These are phyloP conservation scores for Heliocidaris erythrogramma DNA, from an alignment of 35 echinoderm and acorn worm species.

Conservation along the genomic window DNA sequence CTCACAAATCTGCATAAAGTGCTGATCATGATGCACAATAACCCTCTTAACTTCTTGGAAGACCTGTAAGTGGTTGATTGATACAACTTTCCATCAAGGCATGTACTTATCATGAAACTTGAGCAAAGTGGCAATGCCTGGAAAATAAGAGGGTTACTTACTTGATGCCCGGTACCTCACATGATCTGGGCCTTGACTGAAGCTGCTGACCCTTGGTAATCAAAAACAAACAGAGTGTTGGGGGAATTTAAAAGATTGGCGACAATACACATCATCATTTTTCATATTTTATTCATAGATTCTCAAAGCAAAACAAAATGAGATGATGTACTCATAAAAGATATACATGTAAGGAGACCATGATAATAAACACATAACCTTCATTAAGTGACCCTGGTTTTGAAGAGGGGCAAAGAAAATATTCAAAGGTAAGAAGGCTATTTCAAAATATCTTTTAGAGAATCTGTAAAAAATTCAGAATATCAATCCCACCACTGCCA, in stretches of 20 bases:
- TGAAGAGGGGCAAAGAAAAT: too few species aligned
- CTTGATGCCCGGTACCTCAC: slow-evolving; percentile 99
- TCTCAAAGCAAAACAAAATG: neutral
- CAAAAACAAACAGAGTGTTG: slow-evolving; percentile 23
- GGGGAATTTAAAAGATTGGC: neutral
- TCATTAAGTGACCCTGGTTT: too few species aligned
- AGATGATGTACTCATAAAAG: neutral
- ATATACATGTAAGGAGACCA: too few species aligned
- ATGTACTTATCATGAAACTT: neutral
- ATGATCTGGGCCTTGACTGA: slow-evolving; percentile 90
- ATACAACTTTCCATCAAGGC: too few species aligned
- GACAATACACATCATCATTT: neutral
- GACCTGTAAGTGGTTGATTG: too few species aligned
- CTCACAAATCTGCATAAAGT: too few species aligned
- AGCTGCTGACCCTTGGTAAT: slow-evolving; percentile 50
- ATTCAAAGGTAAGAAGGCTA: too few species aligned
- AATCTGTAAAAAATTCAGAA: neutral
- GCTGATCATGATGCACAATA: too few species aligned
- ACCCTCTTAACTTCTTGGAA: too few species aligned
- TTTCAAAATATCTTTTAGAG: too few species aligned
- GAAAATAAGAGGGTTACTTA: slow-evolving; percentile 50
- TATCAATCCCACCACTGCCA: neutral
- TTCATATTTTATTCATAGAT: neutral
- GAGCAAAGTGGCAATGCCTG: neutral
- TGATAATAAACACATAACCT: too few species aligned